Evolutionary conservation across 2,888 invertebrate genomes (phyloP).

Genomic region (Callyntrura sp.): DNA sequence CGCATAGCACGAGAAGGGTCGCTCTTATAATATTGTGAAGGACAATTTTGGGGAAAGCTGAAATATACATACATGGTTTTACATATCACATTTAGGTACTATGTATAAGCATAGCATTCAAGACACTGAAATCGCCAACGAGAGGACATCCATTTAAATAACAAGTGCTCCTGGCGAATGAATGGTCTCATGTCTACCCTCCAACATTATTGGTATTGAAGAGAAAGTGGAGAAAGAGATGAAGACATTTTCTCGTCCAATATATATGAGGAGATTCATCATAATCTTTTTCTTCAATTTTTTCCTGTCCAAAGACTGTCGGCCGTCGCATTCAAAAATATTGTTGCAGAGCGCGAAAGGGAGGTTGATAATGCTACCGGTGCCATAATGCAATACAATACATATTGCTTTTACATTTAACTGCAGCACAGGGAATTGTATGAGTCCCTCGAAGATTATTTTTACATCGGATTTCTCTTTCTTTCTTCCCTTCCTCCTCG

Average conservation of each 20-base stretch:
- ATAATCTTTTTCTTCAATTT: conserved; percentile 74
- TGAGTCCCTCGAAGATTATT: conserved; percentile 84
- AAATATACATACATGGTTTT: background rate
- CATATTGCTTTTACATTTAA: conserved; percentile 81
- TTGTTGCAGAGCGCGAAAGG: conserved; percentile 59
- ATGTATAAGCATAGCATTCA: background rate
- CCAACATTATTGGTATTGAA: background rate
- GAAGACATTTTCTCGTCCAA: conserved; percentile 65
- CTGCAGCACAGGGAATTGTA: conserved; percentile 83
- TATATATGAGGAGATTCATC: conserved; percentile 71
- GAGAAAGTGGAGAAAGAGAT: conserved; percentile 44
- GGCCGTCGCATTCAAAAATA: conserved; percentile 75
- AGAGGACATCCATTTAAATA: conserved; percentile 23
- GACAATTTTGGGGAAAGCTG: conserved; percentile 1
- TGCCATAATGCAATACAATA: conserved; percentile 65
- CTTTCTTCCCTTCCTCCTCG: conserved; percentile 62
- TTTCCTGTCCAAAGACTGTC: conserved; percentile 71
- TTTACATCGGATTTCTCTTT: conserved; percentile 81
- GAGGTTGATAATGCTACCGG: conserved; percentile 44
- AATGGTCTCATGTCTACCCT: too few relatives aligned
- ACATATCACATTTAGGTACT: background rate
- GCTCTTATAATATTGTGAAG: background rate
- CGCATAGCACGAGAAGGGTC: background rate
- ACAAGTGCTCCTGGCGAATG: background rate
- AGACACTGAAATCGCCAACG: background rate